Conservation (phyloP, 35 echinoderm and acorn worm genomes). For the Ophioderma brevispina region DNA sequence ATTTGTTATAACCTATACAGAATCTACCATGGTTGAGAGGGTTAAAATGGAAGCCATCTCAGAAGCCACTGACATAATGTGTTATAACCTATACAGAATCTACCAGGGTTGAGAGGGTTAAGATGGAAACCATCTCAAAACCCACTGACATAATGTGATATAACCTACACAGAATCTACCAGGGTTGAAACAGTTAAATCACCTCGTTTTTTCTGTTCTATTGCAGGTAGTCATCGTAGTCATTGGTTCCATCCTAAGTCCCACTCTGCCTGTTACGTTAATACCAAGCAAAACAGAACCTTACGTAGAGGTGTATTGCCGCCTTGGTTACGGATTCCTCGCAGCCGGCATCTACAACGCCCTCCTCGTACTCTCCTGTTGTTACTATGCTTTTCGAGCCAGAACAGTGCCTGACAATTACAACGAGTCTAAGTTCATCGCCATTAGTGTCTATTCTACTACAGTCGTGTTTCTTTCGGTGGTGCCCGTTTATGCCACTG, state of each 20-base stretch:
- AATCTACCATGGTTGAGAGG: no score
- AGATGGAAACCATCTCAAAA: no score
- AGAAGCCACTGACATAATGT: no score
- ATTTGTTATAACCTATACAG: no score
- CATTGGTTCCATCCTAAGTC: background rate
- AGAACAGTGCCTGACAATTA: conserved; percentile 77
- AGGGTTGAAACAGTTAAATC: no score
- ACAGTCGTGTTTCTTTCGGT: conserved; percentile 56
- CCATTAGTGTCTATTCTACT: conserved; percentile 69
- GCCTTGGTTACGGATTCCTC: conserved; percentile 18
- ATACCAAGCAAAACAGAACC: background rate
- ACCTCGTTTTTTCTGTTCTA: background rate
- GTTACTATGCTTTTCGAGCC: conserved; percentile 61
- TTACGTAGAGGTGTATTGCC: conserved; percentile 3
- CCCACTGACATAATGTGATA: no score
- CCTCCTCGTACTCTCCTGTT: conserved; percentile 43
- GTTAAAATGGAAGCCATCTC: no score
- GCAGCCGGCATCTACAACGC: conserved; percentile 30
- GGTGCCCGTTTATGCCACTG: conserved; percentile 28
- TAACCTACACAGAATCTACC: no score
- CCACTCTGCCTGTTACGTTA: background rate
- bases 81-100: no score
- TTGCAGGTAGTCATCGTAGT: background rate
- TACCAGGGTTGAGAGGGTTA: no score
- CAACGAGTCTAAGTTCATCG: conserved; percentile 78